Evolutionary conservation across 2,113 vertebrate species (phyloP).

Genomic region (Podilymbus podiceps): DNA sequence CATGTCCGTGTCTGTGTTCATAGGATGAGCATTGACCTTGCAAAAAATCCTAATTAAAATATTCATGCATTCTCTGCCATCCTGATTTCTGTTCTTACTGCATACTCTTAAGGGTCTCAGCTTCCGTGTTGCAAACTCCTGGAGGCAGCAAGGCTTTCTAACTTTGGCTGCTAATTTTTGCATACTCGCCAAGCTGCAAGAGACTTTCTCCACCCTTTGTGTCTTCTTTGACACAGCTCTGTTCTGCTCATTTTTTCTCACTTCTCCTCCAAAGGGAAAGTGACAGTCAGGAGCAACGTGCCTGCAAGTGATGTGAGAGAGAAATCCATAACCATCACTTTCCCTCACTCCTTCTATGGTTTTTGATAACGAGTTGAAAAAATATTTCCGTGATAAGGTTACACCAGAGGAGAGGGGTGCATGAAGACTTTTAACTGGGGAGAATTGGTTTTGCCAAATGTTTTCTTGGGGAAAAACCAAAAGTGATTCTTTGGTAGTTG

Average conservation of each 20-base stretch:
- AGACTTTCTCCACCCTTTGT: not conserved
- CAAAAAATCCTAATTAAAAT: not conserved
- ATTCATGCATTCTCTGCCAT: not conserved
- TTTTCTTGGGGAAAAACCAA: not conserved
- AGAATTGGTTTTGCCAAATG: not conserved
- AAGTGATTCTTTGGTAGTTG: not conserved
- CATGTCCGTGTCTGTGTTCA: not conserved
- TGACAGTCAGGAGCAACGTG: not conserved
- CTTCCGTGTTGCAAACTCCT: not conserved
- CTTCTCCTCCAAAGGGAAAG: not conserved
- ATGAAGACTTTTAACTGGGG: not conserved
- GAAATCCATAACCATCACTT: not conserved
- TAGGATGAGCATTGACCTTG: not conserved
- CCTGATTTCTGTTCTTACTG: not conserved
- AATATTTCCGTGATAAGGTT: not conserved
- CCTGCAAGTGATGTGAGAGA: not conserved
- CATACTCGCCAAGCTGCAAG: not conserved
- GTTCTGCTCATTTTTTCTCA: not conserved
- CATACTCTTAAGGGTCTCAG: not conserved
- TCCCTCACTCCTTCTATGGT: not conserved
- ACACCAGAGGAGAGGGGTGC: not conserved
- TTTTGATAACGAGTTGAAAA: not conserved
- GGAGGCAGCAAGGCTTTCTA: conserved; percentile 2
- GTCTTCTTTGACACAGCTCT: not conserved
- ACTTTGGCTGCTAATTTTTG: conserved; percentile 14